phyloP scores from a whole-genome alignment of 2,888 invertebrate genomes.

The Nomada fabriciana region DNA sequence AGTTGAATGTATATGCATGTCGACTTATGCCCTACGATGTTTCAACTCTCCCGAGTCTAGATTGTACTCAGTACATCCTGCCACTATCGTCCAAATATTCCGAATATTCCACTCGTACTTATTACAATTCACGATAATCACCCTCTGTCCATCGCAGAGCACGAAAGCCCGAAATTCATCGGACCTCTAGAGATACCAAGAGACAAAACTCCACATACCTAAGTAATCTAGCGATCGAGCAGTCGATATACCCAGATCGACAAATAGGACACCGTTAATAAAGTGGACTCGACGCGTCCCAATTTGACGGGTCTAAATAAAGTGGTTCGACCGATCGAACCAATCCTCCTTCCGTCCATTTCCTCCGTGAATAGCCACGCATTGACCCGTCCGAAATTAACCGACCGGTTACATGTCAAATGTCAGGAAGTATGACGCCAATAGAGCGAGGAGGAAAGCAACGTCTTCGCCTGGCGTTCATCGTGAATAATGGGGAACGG shows the following conservation, averaged over 20 bases:
- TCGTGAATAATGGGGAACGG: conserved; percentile 40
- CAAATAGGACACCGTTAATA: conserved; percentile 1
- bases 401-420: conserved; percentile 35
- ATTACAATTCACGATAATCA: neutral
- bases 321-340: conserved; percentile 8
- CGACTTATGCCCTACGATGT: neutral
- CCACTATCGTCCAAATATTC: too few species aligned
- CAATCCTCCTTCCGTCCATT: conserved; percentile 24
- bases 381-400: conserved; percentile 53
- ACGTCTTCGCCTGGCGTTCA: conserved; percentile 9
- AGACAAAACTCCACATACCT: too few species aligned
- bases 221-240: too few species aligned
- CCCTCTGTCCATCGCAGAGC: too few species aligned
- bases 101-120: too few species aligned
- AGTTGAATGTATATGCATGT: conserved; percentile 3
- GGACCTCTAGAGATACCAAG: too few species aligned
- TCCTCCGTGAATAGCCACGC: conserved; percentile 33
- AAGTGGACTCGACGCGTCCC: conserved; percentile 14
- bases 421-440: conserved; percentile 44
- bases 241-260: neutral
- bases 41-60: neutral
- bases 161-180: too few species aligned
- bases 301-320: conserved; percentile 34
- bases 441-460: neutral
- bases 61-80: neutral